A percentile compares a stretch with the other conserved stretches of the same genome.
These are phyloP conservation scores for Arizona elegans DNA, from an alignment of 2,113 vertebrate genomes.

Conservation along the genomic window DNA sequence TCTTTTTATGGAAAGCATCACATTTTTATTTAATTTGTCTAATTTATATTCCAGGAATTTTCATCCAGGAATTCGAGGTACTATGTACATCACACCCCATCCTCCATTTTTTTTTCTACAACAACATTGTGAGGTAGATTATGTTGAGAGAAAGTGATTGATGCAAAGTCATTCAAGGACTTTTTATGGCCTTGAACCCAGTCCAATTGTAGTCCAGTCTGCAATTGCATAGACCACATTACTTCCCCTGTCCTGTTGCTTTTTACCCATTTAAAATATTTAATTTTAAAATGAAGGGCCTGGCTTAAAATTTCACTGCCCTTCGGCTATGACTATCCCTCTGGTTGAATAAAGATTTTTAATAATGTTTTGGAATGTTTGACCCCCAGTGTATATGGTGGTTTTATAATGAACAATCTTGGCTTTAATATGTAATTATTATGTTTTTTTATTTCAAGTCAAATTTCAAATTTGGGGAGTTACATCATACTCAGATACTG, in stretches of 20 bases:
- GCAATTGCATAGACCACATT: neutral
- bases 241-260: neutral
- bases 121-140: too few relatives aligned
- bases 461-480: neutral
- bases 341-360: neutral
- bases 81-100: too few relatives aligned
- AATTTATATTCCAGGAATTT: too few relatives aligned
- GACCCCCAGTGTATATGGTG: too few relatives aligned
- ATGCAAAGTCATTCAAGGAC: neutral
- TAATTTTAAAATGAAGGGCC: neutral
- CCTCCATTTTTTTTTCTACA: too few relatives aligned
- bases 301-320: neutral
- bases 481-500: neutral
- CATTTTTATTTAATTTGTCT: too few relatives aligned
- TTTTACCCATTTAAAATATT: neutral
- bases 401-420: too few relatives aligned
- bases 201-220: neutral
- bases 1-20: too few relatives aligned
- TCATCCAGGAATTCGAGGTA: too few relatives aligned
- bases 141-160: too few relatives aligned
- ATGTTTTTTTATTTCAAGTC: neutral
- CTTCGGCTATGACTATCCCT: neutral
- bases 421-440: neutral
- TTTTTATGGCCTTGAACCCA: neutral
- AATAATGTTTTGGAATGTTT: neutral